phyloP scores from a whole-genome alignment of 2,888 invertebrate genomes.

The Danaus chrysippus region DNA sequence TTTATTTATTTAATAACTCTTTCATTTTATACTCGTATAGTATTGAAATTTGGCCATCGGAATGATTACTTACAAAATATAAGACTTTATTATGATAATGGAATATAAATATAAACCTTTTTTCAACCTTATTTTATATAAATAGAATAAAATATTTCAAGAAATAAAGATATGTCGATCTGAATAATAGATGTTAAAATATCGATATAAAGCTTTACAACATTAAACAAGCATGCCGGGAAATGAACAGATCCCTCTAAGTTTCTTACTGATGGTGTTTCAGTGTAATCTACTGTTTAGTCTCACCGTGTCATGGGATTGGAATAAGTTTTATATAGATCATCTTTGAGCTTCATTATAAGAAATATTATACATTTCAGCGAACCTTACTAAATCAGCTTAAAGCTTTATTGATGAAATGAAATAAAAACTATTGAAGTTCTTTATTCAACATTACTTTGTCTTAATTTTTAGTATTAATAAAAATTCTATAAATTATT shows the following conservation, averaged over 20 bases:
- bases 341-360: conserved; percentile 15
- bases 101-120: no score
- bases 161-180: no score
- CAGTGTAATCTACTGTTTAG: conserved; percentile 70
- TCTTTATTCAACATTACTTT: background rate
- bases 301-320: conserved; percentile 39
- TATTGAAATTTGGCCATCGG: no score
- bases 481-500: background rate
- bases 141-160: no score
- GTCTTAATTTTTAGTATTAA: background rate
- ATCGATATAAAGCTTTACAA: conserved; percentile 9
- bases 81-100: no score
- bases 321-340: conserved; percentile 31
- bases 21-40: no score
- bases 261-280: conserved; percentile 70
- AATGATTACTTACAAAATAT: no score
- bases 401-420: background rate
- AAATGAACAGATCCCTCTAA: conserved; percentile 44
- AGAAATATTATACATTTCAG: conserved; percentile 1
- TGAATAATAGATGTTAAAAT: background rate
- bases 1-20: no score
- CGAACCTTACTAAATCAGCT: background rate
- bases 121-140: no score
- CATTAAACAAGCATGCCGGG: conserved; percentile 23
- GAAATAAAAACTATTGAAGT: background rate